Evolutionary conservation across 2,113 vertebrate genomes (phyloP).

Genomic region (Argyrosomus japonicus): DNA sequence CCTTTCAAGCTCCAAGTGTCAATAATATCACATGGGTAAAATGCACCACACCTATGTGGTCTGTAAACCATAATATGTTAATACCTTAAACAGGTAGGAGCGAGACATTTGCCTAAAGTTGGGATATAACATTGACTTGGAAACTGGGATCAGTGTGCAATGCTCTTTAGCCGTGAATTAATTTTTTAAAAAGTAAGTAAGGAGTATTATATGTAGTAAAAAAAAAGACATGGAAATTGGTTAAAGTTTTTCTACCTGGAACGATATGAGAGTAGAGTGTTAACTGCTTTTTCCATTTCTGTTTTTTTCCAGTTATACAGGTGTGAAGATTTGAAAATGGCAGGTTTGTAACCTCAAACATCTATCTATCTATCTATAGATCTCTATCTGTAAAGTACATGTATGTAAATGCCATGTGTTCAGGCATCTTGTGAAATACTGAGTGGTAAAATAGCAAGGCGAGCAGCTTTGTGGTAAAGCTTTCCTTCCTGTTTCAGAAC

Average conservation of each 20-base stretch:
- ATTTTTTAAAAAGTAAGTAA: not conserved
- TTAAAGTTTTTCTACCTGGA: not conserved
- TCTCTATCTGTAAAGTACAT: not conserved
- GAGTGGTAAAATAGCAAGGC: not conserved
- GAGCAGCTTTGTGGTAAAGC: not conserved
- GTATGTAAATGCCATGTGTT: not conserved
- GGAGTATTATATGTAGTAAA: not conserved
- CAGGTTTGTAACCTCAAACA: conserved; percentile 63
- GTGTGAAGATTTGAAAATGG: conserved; percentile 63
- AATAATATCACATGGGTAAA: too few relatives aligned
- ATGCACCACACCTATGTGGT: too few relatives aligned
- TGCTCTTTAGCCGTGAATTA: not conserved
- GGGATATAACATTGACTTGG: not conserved
- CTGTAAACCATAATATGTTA: too few relatives aligned
- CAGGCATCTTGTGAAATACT: not conserved
- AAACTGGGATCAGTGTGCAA: not conserved
- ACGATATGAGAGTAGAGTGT: not conserved
- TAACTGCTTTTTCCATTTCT: not conserved
- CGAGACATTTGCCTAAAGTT: not conserved
- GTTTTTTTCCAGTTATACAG: conserved; percentile 24
- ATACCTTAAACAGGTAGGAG: too few relatives aligned
- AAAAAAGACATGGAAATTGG: too few relatives aligned
- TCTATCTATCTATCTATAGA: not conserved
- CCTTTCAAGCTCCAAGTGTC: too few relatives aligned
- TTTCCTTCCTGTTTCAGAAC: conserved; percentile 80